phyloP scores from a whole-genome alignment of 2,797 vertebrate species.

The Trichosurus vulpecula region DNA sequence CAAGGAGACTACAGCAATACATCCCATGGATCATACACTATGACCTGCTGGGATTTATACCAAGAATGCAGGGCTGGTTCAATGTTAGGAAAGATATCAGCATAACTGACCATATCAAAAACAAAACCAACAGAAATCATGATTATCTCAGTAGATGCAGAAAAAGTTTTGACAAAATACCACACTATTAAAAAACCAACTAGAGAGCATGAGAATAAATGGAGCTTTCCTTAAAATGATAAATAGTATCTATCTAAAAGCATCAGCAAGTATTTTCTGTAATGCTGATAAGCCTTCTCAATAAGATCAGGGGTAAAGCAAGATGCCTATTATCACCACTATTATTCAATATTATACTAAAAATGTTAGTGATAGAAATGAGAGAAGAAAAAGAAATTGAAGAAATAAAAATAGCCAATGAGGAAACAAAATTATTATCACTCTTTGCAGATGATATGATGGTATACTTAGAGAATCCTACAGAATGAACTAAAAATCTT shows the following conservation, averaged over 20 bases:
- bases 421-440: not conserved
- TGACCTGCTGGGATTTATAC: not conserved
- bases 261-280: not conserved
- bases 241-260: not conserved
- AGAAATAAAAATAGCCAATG: not conserved
- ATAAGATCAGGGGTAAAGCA: not conserved
- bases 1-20: not conserved
- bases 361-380: not conserved
- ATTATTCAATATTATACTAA: not conserved
- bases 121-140: not conserved
- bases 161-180: not conserved
- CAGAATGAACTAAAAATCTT: not conserved
- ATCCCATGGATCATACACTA: not conserved
- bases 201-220: not conserved
- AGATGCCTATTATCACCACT: not conserved
- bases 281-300: not conserved
- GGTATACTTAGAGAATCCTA: too few relatives aligned
- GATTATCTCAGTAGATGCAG: not conserved
- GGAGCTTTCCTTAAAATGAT: not conserved
- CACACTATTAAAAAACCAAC: not conserved
- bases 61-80: not conserved
- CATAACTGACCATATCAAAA: not conserved
- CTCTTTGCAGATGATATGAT: too few relatives aligned
- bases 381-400: not conserved
- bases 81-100: not conserved